Evolutionary conservation across 2,113 vertebrate genomes (phyloP), one percentile per base, ranked within the genome.

Genomic region (Sinosuthora webbiana): DNA sequence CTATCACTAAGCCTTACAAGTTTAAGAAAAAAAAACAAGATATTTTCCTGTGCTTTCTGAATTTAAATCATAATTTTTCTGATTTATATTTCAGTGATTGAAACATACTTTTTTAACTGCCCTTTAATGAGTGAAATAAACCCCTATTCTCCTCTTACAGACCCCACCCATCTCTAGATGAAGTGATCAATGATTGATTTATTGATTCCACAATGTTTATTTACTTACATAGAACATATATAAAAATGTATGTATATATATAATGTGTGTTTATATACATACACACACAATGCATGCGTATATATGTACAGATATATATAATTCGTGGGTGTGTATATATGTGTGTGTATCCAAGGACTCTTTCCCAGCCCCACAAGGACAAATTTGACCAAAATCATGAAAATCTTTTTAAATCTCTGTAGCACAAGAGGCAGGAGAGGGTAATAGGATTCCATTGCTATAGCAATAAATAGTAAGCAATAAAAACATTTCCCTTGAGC

Each of bases 181-280:
- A 86, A 57, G 49, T 8, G 15, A 83, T 47, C 25, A 41, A 10
- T 17, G 13, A 63, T 1, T 8, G 2, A 45, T 35, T 44, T 55
- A 63, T 24, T 45, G 42, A 84, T 67, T 59, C 45, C n/a, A 53
- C 6, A 78, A 24, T 0, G 3, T 1, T 68, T 13, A 12, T 44
- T 83, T 68, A 83, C 12, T 20, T 52, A 9, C 0, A 7, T 9
- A 25, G 9, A 18, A 57, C 6, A 9, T 15, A 69, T 3, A 15
- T 28, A 39, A 27, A 55, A n/a, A 39, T 47, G 3, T 7, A n/a
- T 27, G 15, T 21, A 9, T 37, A 7, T 31, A 14, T 22, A 60
- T 13, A 8, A 41, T 52, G 6, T 13, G 9, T 41, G 2, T 30
- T 1, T 13, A 4, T 30, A 1, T 11, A 3, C 11, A 49, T 6